These are phyloP conservation scores for Caenorhabditis virilis DNA, from an alignment of 2,888 invertebrate genomes.

Conservation along the genomic window DNA sequence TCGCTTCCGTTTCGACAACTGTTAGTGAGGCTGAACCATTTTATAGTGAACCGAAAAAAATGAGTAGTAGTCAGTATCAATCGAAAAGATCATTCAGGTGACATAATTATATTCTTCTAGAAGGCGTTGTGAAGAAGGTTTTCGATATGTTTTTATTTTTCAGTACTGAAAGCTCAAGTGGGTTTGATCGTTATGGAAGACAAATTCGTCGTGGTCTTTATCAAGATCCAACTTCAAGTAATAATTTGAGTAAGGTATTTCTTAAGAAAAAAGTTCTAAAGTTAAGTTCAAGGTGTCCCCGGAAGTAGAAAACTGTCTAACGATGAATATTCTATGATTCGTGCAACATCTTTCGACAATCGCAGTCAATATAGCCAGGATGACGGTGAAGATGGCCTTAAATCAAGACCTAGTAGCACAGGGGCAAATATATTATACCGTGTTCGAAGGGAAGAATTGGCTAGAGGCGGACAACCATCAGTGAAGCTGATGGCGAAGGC, in stretches of 20 bases:
- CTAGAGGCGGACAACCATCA: conserved; percentile 64
- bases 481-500: conserved; percentile 63
- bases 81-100: conserved; percentile 41
- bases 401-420: conserved; percentile 23
- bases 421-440: conserved; percentile 66
- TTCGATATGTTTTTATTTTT: conserved; percentile 11
- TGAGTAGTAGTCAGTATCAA: conserved; percentile 16
- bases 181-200: conserved; percentile 46
- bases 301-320: conserved; percentile 33
- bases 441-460: conserved; percentile 65
- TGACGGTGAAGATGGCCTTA: conserved; percentile 21
- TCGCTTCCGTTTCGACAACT: conserved; percentile 33
- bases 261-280: background rate
- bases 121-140: no score
- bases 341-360: conserved; percentile 36
- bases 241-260: conserved; percentile 53
- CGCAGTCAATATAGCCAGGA: conserved; percentile 38
- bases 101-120: background rate
- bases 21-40: conserved; percentile 32
- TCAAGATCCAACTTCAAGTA: conserved; percentile 62
- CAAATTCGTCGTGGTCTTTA: conserved; percentile 48
- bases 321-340: conserved; percentile 31
- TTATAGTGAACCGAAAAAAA: conserved; percentile 37
- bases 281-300: conserved; percentile 25
- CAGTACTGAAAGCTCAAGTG: conserved; percentile 46